Percentiles rank a stretch among this genome's conserved stretches.
These are phyloP conservation scores for Squalus acanthias DNA, from an alignment of 2,797 vertebrate genomes.

Conservation along the genomic window DNA sequence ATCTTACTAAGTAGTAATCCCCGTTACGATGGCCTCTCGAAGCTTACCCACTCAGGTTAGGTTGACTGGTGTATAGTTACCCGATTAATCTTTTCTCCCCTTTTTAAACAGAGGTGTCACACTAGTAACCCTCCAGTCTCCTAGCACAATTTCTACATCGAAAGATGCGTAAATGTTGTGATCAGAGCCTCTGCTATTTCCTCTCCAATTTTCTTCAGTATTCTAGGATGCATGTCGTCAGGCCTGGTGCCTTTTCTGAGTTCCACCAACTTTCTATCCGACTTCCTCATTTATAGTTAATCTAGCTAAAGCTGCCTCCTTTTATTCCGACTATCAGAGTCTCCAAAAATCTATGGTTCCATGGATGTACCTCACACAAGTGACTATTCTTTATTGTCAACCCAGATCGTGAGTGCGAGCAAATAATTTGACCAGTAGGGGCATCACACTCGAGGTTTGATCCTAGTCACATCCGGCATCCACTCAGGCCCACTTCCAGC, in stretches of 20 bases:
- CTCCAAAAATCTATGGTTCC: background rate
- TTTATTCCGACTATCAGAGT: background rate
- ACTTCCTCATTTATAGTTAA: background rate
- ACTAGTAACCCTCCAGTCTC: background rate
- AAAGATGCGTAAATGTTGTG: background rate
- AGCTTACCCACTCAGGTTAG: background rate
- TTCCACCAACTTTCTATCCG: background rate
- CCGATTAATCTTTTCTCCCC: background rate
- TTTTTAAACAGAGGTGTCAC: background rate
- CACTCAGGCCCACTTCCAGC: background rate
- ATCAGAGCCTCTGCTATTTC: background rate
- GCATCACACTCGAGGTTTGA: background rate
- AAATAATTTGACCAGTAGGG: background rate
- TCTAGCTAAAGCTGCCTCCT: background rate
- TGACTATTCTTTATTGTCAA: background rate
- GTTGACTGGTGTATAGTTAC: background rate
- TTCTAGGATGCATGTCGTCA: background rate
- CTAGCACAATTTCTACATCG: background rate
- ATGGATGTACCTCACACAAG: background rate
- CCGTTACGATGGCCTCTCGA: background rate
- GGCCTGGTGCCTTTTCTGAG: background rate
- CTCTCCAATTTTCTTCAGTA: background rate
- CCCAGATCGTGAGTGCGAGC: background rate
- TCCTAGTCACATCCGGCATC: background rate
- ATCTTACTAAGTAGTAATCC: background rate